Percentiles rank a stretch among this genome's conserved stretches.
phyloP scores from a whole-genome alignment of 2,888 invertebrate genomes.

The Beris chalybata region DNA sequence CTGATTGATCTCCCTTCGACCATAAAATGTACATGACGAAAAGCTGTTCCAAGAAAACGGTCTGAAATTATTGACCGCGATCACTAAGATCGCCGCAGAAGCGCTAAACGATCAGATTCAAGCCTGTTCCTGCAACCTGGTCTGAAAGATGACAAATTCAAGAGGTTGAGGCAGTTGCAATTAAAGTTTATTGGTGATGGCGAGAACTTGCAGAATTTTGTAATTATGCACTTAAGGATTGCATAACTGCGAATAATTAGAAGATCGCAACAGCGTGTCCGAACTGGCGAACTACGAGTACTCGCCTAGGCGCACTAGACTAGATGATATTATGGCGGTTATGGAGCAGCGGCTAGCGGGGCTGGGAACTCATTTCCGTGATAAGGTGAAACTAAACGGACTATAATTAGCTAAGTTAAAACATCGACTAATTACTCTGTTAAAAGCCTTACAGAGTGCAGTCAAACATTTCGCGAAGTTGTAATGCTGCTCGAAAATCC shows the following conservation, averaged over 20 bases:
- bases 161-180: not conserved
- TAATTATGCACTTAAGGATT: slow-evolving; percentile 5
- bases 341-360: not conserved
- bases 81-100: not conserved
- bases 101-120: too few species aligned
- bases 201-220: slow-evolving; percentile 8
- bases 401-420: slow-evolving; percentile 16
- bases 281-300: not conserved
- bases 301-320: not conserved
- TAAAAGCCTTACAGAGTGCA: slow-evolving; percentile 19
- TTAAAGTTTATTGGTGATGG: not conserved
- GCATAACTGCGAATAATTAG: not conserved
- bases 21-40: too few species aligned
- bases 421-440: slow-evolving; percentile 19
- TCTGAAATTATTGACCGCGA: not conserved
- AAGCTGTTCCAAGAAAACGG: not conserved
- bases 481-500: slow-evolving; percentile 1
- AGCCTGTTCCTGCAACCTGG: too few species aligned
- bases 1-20: slow-evolving; percentile 22
- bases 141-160: not conserved
- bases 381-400: slow-evolving; percentile 7
- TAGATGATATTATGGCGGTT: not conserved
- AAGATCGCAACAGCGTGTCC: not conserved
- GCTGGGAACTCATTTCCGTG: slow-evolving; percentile 6
- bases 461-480: slow-evolving; percentile 8